Base-by-base conservation (phyloP, 2,797 vertebrate genomes). In the Crotalus adamanteus region DNA sequence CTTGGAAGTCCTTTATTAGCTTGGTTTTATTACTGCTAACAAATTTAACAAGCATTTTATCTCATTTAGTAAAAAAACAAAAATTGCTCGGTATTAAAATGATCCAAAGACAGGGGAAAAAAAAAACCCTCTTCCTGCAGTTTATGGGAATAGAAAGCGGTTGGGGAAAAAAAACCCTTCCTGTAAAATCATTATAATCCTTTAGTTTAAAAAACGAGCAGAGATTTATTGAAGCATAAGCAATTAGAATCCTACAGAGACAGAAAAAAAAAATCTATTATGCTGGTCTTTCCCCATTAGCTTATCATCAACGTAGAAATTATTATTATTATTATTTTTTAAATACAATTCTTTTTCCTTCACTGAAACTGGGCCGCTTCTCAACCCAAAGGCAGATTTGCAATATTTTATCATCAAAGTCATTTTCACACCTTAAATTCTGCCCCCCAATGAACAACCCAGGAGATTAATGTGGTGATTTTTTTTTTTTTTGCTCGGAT, bases 211-310 rank as follows among this genome's bases (percentile, higher is more conserved):
- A 96, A 89, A 65, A 95, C 94, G 95, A 42, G 92, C 93, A 94
- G 28, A 93, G 90, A 90, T 91, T 93, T 91, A 59, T 60, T 86
- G 53, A 95, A 90, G 91, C 83, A 78, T 78, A 88, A 69, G 26
- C 57, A 37, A 86, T 92, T 31, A 37, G 22, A 95, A 94, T 95
- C 94, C 87, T 93, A 95, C 94, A 94, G 91, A 93, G 95, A n/a
- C 65, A 53, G 92, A 92, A 93, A 92, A 88, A 37, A 94, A 94
- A 94, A 91, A 47, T 28, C 73, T 94, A 91, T 86, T 89, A 90
- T 91, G 4, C 47, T 47, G 63, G 25, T n/a, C 26, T 92, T 51
- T 91, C 87, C 31, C 87, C 13, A 51, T 18, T 89, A 42, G 92
- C 90, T 91, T 16, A 91, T 94, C 92, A 95, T 93, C 87, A 89